Base-by-base conservation (phyloP, 2,113 vertebrate genomes). In the Myrmecophaga tridactyla region DNA sequence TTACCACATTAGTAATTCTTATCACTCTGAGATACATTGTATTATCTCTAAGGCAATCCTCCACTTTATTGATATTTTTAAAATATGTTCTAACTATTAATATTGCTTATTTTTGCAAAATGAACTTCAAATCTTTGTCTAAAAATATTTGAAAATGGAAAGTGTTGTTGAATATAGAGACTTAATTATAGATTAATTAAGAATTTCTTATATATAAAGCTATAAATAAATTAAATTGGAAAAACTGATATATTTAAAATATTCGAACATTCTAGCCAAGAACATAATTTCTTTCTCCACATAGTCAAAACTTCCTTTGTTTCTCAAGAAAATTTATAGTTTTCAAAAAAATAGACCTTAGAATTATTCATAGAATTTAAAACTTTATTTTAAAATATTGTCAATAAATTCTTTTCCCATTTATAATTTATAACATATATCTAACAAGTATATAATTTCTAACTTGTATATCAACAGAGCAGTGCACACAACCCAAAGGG, bases 361-460 rank as follows among this genome's bases (percentile, higher is more conserved):
- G 69, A 78, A 51, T 15, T 75, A 7, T 41, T 70, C 10, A 78
- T 94, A 94, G 36, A 69, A 39, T 94, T 87, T 75, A 34, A 90
- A 80, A 20, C 43, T 46, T 86, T 81, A 63, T 41, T 81, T 78
- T 25, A 39, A 86, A 48, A 34, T 63, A 56, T 29, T 83, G 3
- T 48, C 60, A 88, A 76, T 41, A 88, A 63, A 86, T 25, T 63
- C 31, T 81, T 92, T 88, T 95, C 34, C 58, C 70, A 91, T 86
- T 81, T 78, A 76, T 63, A 62, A 77, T 78, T 72, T 92, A 25
- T 88, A 82, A 65, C 20, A 8, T 43, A 75, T 29, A 81, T 62
- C n/a, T n/a, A n/a, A n/a, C n/a, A n/a, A n/a, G n/a, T n/a, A n/a
- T 78, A 76, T 63, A 62, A 77, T 78, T 72, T 92, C 31, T 88